Conservation (phyloP, 2,113 vertebrate genomes). For the Odobenus rosmarus region DNA sequence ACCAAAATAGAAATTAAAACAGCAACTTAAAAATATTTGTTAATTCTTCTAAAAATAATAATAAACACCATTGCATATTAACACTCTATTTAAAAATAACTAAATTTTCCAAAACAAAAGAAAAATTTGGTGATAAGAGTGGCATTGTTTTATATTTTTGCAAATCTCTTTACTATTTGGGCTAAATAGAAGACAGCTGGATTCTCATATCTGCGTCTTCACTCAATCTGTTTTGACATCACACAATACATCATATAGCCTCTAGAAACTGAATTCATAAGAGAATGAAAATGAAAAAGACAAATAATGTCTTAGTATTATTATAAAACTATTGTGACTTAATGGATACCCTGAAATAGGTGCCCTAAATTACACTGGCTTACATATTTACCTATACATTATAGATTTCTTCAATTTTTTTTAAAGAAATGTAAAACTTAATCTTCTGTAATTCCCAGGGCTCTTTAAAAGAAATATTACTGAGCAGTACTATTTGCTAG, state of each 20-base stretch:
- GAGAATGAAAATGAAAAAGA: not conserved
- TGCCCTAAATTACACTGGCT: not conserved
- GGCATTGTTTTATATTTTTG: conserved; percentile 17
- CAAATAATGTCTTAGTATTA: conserved; percentile 1
- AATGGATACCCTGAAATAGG: not conserved
- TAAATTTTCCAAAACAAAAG: conserved; percentile 10
- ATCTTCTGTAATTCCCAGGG: not conserved
- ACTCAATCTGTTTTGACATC: not conserved
- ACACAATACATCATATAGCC: not conserved
- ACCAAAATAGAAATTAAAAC: conserved; percentile 40
- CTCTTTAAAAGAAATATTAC: not conserved
- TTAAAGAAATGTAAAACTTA: not conserved
- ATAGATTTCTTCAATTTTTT: not conserved
- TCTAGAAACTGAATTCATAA: not conserved
- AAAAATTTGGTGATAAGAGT: conserved; percentile 13
- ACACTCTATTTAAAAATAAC: not conserved
- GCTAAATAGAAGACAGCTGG: conserved; percentile 13
- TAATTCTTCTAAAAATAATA: conserved; percentile 39
- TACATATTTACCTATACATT: conserved; percentile 15
- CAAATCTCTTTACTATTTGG: not conserved
- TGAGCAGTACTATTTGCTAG: not conserved
- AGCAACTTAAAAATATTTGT: not conserved
- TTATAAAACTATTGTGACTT: not conserved
- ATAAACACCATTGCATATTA: not conserved
- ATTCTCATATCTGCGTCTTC: not conserved